Evolutionary conservation across 2,113 vertebrate species (phyloP), one percentile per base, ranked within the genome.

Genomic region (Scatophagus argus): DNA sequence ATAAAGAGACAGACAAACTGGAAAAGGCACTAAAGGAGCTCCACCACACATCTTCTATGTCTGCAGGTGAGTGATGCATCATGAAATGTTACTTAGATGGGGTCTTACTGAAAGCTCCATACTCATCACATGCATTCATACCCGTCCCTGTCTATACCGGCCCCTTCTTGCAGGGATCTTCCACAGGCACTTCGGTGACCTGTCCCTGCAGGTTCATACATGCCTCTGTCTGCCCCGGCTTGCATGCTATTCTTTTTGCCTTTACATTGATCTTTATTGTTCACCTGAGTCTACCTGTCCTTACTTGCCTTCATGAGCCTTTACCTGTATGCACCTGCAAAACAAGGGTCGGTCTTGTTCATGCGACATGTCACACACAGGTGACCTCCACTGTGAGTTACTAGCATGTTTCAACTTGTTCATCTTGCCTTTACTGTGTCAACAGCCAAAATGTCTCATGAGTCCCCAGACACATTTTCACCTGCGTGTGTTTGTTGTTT

Each of bases 1-100:
- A 51, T 41, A 88, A 75, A 19, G 78, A 93, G 16, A 43, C 61
- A 9, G 76, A 44, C 2, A 62, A 65, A 71, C 81, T 95, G 21
- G 64, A 73, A 60, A 51, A 59, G 0, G 82, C 87, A 5, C 87
- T 94, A 77, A 3, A 85, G 51, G 87, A 93, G 38, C 89, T 94
- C 60, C 4, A 9, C 25, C 21, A n/a, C 61, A 70, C 46, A 11
- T 75, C 77, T 11, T 13, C 23, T 12, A 43, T 94, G 86, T 60
- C 91, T 69, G 46, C 77, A 74, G 93, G 94, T 95, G 47, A 74
- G 91, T 71, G 21, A 17, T 2, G 16, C 23, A 13, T 38, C 39
- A 23, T 25, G 6, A 31, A 73, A 47, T 31, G 39, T 8, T 6
- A 14, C 12, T 8, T 11, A 8, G 41, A 38, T 46, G 1, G 6